Conservation (phyloP, 1,140 invertebrate species). For the Latrodectus geometricus region DNA sequence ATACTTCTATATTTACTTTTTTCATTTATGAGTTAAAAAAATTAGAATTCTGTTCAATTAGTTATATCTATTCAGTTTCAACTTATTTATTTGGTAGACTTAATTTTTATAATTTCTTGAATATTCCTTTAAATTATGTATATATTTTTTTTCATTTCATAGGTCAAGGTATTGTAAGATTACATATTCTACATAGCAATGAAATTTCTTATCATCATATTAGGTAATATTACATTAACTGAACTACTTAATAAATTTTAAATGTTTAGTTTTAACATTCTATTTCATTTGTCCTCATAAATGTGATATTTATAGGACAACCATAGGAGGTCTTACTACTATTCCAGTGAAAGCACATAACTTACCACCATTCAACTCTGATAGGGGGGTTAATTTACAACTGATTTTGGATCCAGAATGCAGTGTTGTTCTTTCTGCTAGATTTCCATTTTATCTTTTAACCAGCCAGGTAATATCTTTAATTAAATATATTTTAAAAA, state of each 20-base stretch:
- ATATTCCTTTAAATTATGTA: not conserved
- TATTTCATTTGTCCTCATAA: not conserved
- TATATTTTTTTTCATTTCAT: not conserved
- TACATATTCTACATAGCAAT: constrained; percentile 12
- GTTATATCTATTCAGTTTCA: too few species aligned
- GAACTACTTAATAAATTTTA: too few species aligned
- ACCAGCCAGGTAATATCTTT: constrained; percentile 22
- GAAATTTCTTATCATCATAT: constrained; percentile 40
- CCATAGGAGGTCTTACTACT: constrained; percentile 22
- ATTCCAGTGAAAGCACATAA: constrained; percentile 15
- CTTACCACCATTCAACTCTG: not conserved
- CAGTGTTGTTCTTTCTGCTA: constrained; percentile 29
- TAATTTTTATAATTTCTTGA: not conserved
- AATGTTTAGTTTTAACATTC: too few species aligned
- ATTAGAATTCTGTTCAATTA: too few species aligned
- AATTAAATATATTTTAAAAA: not conserved
- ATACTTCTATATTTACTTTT: too few species aligned
- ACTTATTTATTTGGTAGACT: not conserved
- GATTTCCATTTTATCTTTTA: constrained; percentile 29
- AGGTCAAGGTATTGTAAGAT: constrained; percentile 48
- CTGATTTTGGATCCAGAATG: constrained; percentile 51
- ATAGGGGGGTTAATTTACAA: constrained; percentile 8
- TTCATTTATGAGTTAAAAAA: too few species aligned
- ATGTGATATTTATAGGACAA: constrained; percentile 19
- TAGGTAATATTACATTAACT: constrained; percentile 16